phyloP scores from a whole-genome alignment of 2,113 vertebrate genomes.

The Protomyctophum bolini region DNA sequence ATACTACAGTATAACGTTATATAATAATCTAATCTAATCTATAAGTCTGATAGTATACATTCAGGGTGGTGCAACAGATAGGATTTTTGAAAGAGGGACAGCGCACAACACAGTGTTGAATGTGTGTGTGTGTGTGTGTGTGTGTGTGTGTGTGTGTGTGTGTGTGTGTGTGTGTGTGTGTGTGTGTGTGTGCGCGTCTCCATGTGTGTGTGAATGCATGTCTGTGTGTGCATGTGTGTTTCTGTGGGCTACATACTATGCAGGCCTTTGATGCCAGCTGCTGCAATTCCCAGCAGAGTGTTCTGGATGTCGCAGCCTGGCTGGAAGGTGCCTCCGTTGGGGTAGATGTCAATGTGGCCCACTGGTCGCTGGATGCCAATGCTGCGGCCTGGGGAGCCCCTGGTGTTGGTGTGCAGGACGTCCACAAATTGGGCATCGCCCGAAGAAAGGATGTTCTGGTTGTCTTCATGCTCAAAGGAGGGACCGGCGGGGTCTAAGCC shows the following conservation, averaged over 20 bases:
- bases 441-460: constrained; percentile 86
- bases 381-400: constrained; percentile 92
- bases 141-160: too few relatives aligned
- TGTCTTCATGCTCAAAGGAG: constrained; percentile 91
- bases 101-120: too few relatives aligned
- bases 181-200: too few relatives aligned
- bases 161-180: too few relatives aligned
- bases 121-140: too few relatives aligned
- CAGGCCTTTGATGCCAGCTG: constrained; percentile 80
- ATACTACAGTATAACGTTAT: too few relatives aligned
- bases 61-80: too few relatives aligned
- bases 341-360: constrained; percentile 96
- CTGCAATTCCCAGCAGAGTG: constrained; percentile 87
- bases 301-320: constrained; percentile 93
- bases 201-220: too few relatives aligned
- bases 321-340: constrained; percentile 95
- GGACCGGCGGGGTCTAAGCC: constrained; percentile 96
- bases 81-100: too few relatives aligned
- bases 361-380: constrained; percentile 97
- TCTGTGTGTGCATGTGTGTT: not conserved
- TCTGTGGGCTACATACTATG: constrained; percentile 76
- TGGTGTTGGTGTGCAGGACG: constrained; percentile 94
- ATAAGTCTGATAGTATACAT: too few relatives aligned
- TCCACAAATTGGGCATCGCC: constrained; percentile 96
- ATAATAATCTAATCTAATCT: too few relatives aligned